Evolutionary conservation across 92 coral and sea anemone genomes (phyloP), one percentile per base, ranked within the genome.

Genomic region (Plumapathes pennacea): DNA sequence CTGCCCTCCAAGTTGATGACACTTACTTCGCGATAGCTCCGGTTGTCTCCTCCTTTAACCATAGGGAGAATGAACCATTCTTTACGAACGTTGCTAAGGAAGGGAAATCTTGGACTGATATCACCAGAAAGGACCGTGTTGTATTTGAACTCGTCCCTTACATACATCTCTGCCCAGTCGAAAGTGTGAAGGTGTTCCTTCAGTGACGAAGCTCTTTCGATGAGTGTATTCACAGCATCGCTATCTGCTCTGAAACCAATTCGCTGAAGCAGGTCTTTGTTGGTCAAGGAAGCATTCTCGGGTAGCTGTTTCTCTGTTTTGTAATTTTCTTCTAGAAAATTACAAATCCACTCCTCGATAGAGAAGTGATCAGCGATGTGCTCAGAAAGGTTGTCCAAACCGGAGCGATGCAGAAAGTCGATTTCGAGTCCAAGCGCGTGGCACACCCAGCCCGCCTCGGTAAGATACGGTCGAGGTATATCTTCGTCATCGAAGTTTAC

Each of bases 91-190:
- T n/a, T n/a, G 8, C 31, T 36, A 8, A 4, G 18, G 34, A 31
- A 17, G 11, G 78, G 61, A 50, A 71, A 71, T 24, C 25, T 45
- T 12, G 38, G 0, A 13, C 1, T 1, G 20, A 11, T 6, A 0
- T 39, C 41, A n/a, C n/a, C n/a, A 15, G 73, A 62, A 10, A 78
- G 53, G 50, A 70, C 40, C 28, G 67, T 48, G 29, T 78, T 62
- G 54, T 78, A 78, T 29, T 57, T 76, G 10, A 76, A 69, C 53
- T 76, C 83, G 37, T 76, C 77, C 19, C 21, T 26, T 10, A 76
- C 47, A 25, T 57, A 76, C 4, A 61, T 50, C 22, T 67, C 42
- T 8, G 19, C 74, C 3, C 33, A 24, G 18, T 57, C 74, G 19
- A 54, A 33, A 22, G 63, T 28, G 25, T 56, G 60, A 15, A 64